A percentile compares a stretch with the other conserved stretches of the same genome.
phyloP scores from a whole-genome alignment of 1,140 invertebrate species.

The Mycetomoellerius zeteki region DNA sequence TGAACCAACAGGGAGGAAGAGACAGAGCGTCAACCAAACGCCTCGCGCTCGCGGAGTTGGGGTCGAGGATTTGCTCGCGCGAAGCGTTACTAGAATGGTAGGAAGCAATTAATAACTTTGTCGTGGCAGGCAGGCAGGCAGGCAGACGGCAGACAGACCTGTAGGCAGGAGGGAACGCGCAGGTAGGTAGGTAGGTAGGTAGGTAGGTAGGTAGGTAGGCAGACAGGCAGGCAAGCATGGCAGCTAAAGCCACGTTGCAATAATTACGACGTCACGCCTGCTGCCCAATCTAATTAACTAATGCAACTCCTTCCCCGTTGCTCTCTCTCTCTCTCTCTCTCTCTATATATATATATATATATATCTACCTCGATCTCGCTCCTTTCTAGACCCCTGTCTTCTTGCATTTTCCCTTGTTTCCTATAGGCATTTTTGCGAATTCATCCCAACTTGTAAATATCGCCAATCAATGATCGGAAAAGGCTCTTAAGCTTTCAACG shows the following conservation, averaged over 20 bases:
- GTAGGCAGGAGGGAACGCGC: slow-evolving; percentile 65
- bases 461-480: slow-evolving; percentile 23
- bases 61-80: slow-evolving; percentile 67
- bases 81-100: slow-evolving; percentile 78
- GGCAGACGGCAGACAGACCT: slow-evolving; percentile 67
- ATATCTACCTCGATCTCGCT: neutral
- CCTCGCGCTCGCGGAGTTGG: slow-evolving; percentile 16
- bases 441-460: slow-evolving; percentile 53
- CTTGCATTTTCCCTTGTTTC: slow-evolving; percentile 13
- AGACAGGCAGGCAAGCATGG: slow-evolving; percentile 69
- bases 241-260: slow-evolving; percentile 81
- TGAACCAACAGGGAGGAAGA: slow-evolving; percentile 19
- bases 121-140: slow-evolving; percentile 79
- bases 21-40: slow-evolving; percentile 6
- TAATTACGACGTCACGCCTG: slow-evolving; percentile 85
- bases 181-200: too few relatives aligned
- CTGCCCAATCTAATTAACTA: slow-evolving; percentile 85
- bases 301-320: slow-evolving; percentile 74
- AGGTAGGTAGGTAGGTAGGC: slow-evolving; percentile 66
- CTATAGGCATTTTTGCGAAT: slow-evolving; percentile 27
- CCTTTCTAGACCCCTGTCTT: neutral
- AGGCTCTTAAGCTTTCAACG: slow-evolving; percentile 30
- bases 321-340: too few relatives aligned
- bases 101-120: slow-evolving; percentile 86
- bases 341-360: neutral